Percentiles rank a stretch among this genome's conserved stretches.
Evolutionary conservation across 2,888 invertebrate species (phyloP).

Genomic region (Tipula helvola): DNA sequence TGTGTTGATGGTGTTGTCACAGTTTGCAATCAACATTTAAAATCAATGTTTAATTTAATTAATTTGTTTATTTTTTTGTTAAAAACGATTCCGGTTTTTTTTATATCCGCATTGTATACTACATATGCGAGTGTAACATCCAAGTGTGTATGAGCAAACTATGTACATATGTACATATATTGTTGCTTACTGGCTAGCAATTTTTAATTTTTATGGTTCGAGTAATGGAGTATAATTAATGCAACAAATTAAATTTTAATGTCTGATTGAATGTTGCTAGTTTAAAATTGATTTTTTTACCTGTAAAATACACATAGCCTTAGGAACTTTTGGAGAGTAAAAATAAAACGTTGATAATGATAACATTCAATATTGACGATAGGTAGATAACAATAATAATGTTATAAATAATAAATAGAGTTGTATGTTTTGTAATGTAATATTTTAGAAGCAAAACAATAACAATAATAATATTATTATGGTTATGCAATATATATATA

Average conservation of each 20-base stretch:
- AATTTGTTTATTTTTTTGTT: background rate
- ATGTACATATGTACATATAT: too few relatives aligned
- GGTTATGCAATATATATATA: background rate
- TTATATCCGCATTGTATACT: too few relatives aligned
- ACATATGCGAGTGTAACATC: too few relatives aligned
- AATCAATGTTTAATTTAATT: background rate
- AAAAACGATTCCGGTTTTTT: too few relatives aligned
- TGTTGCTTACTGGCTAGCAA: too few relatives aligned
- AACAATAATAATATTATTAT: background rate
- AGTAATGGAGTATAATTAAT: too few relatives aligned
- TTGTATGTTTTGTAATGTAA: background rate
- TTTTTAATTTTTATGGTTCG: too few relatives aligned
- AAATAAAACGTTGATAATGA: background rate
- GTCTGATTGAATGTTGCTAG: too few relatives aligned
- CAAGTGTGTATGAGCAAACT: too few relatives aligned
- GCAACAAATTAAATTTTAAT: too few relatives aligned
- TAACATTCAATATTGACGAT: background rate
- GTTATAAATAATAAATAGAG: background rate
- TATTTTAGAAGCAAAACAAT: background rate
- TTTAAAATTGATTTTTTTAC: too few relatives aligned
- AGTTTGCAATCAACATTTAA: background rate
- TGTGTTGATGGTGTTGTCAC: background rate
- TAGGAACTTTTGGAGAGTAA: background rate
- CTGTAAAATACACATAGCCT: background rate
- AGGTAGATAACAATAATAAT: background rate